Evolutionary conservation across 2,113 vertebrate genomes (phyloP).

Genomic region (Turnix velox): DNA sequence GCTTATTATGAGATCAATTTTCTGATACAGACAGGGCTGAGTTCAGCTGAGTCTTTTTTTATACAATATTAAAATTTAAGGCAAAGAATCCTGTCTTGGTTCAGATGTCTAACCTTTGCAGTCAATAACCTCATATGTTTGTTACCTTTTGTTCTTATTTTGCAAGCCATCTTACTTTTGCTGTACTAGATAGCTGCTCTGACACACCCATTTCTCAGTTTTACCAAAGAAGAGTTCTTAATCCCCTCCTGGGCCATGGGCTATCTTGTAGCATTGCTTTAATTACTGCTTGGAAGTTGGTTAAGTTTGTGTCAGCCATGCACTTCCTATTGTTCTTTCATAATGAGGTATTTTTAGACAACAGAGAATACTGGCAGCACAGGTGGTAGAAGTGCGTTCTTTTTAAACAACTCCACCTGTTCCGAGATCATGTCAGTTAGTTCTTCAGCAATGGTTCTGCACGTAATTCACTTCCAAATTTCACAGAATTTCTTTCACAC

Average conservation of each 20-base stretch:
- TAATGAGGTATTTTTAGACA: not conserved
- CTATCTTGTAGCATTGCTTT: not conserved
- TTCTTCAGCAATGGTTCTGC: not conserved
- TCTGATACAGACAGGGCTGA: not conserved
- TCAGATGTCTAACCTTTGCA: not conserved
- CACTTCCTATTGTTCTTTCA: not conserved
- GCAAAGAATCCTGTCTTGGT: not conserved
- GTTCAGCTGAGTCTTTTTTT: not conserved
- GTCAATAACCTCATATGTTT: not conserved
- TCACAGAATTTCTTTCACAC: not conserved
- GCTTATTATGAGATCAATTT: not conserved
- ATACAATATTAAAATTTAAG: not conserved
- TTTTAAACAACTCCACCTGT: not conserved
- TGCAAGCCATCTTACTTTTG: not conserved
- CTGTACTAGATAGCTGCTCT: not conserved
- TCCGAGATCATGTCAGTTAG: not conserved
- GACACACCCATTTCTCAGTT: not conserved
- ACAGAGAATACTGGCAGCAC: not conserved
- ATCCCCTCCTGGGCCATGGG: not conserved
- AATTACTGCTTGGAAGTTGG: not conserved
- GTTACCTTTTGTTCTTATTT: not conserved
- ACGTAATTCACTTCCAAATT: not conserved
- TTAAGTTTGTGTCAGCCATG: not conserved
- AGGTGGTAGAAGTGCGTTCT: not conserved
- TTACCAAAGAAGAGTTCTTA: not conserved